A percentile compares a stretch with the other conserved stretches of the same genome.
Evolutionary conservation across 2,797 vertebrate species (phyloP).

Genomic region (Acanthis flammea): DNA sequence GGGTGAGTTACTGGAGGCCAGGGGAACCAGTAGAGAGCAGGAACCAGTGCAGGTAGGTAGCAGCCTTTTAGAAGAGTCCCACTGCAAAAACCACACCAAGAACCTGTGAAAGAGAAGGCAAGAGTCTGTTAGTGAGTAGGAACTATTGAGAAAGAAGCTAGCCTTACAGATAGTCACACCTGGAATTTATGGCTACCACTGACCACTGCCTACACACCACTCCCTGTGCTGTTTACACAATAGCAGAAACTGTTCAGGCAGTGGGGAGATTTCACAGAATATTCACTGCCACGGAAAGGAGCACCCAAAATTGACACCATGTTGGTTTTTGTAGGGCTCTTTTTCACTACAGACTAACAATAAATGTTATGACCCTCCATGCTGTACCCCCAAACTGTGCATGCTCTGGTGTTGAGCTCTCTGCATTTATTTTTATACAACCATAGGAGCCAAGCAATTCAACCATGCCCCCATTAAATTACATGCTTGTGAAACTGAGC

Average conservation of each 20-base stretch:
- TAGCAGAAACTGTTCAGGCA: background rate
- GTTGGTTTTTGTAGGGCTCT: background rate
- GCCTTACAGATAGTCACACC: background rate
- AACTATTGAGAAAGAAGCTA: background rate
- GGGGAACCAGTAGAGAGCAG: background rate
- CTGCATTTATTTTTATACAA: background rate
- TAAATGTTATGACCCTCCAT: background rate
- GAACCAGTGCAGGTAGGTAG: background rate
- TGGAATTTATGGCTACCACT: background rate
- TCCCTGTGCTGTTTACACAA: background rate
- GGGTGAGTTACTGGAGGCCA: background rate
- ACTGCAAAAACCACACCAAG: background rate
- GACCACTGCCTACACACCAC: background rate
- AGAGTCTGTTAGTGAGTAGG: background rate
- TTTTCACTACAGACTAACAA: background rate
- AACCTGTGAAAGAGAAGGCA: background rate
- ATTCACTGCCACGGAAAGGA: background rate
- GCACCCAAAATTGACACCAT: background rate
- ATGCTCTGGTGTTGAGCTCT: background rate
- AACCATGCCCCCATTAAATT: background rate
- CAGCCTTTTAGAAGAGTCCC: background rate
- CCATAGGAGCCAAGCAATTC: background rate
- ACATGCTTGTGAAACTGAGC: background rate
- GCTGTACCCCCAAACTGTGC: background rate
- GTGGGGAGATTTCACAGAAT: background rate